Percentiles rank a stretch among this genome's conserved stretches.
Evolutionary conservation across 2,888 invertebrate genomes (phyloP).

Genomic region (Tubulanus polymorphus): DNA sequence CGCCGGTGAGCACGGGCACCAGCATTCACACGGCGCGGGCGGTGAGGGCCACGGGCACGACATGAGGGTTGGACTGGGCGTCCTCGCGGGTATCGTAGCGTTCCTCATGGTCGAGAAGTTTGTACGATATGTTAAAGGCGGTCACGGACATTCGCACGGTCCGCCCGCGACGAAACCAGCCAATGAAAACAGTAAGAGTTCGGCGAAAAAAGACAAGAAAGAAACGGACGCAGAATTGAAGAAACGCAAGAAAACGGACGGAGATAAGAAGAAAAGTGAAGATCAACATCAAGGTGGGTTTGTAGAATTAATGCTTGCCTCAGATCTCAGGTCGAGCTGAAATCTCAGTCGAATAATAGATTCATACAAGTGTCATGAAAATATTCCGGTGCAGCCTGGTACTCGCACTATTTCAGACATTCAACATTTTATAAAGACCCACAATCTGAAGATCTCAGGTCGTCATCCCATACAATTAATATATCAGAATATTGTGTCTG

Average conservation of each 20-base stretch:
- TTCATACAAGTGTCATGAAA: no score
- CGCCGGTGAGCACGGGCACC: conserved; percentile 34
- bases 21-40: conserved; percentile 47
- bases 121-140: conserved; percentile 71
- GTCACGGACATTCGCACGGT: conserved; percentile 66
- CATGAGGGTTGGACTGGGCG: conserved; percentile 89
- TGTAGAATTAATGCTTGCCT: no score
- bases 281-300: no score
- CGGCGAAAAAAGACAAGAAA: conserved; percentile 17
- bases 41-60: conserved; percentile 49
- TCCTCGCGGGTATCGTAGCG: conserved; percentile 85
- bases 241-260: conserved; percentile 17
- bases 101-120: conserved; percentile 90
- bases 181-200: conserved; percentile 11
- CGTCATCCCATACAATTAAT: no score
- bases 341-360: no score
- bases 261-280: conserved; percentile 15
- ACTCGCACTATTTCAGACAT: no score
- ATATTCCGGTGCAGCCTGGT: no score
- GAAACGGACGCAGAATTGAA: conserved; percentile 22
- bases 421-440: no score
- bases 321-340: no score
- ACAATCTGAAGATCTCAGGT: no score
- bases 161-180: conserved; percentile 21
- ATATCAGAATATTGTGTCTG: no score